phyloP scores from a whole-genome alignment of 2,113 vertebrate species.

The Hippocampus mohnikei region DNA sequence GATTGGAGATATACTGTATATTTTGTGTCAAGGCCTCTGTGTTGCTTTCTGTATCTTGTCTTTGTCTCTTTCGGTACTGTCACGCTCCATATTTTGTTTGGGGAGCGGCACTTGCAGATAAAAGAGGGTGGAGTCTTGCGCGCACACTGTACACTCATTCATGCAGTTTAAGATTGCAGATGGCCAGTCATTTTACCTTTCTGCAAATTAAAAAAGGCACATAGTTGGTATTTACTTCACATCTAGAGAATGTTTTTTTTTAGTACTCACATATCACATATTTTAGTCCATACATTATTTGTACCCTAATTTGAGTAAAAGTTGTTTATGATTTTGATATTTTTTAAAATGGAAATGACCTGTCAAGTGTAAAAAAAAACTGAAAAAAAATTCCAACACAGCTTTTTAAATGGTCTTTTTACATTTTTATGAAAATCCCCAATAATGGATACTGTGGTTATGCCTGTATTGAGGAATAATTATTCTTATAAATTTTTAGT shows the following conservation, averaged over 20 bases:
- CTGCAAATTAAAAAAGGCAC: conserved; percentile 51
- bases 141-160: conserved; percentile 36
- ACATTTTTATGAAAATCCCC: neutral
- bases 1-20: conserved; percentile 60
- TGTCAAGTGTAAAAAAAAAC: neutral
- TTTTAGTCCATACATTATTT: conserved; percentile 2
- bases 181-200: too few relatives aligned
- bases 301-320: neutral
- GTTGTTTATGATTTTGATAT: neutral
- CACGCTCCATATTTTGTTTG: conserved; percentile 47
- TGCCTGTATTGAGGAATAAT: neutral
- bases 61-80: conserved; percentile 69
- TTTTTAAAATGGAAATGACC: neutral
- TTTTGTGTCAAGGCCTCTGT: conserved; percentile 59
- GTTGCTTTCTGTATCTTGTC: conserved; percentile 67
- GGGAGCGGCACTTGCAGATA: conserved; percentile 56
- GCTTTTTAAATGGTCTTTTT: neutral
- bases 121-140: conserved; percentile 26
- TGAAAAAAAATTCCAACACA: too few relatives aligned
- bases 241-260: conserved; percentile 68
- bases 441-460: neutral
- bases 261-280: conserved; percentile 44
- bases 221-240: conserved; percentile 58
- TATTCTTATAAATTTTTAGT: neutral
- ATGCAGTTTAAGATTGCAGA: conserved; percentile 46